phyloP scores from a whole-genome alignment of 2,113 vertebrate genomes.

The Anser brachyrhynchus region DNA sequence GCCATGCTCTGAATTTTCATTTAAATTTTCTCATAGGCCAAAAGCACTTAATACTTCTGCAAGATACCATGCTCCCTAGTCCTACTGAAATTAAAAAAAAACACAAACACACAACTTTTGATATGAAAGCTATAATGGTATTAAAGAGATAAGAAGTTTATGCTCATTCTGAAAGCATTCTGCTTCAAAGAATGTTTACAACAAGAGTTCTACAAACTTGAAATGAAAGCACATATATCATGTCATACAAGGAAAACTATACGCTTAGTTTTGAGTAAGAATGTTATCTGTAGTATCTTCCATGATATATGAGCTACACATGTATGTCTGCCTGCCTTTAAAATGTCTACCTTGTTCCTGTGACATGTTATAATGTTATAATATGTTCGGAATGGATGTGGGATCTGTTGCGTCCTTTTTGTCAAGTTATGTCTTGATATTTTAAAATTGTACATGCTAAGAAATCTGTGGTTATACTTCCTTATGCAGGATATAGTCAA shows the following conservation, averaged over 20 bases:
- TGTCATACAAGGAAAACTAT: neutral
- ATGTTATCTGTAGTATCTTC: accelerated
- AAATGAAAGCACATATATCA: neutral
- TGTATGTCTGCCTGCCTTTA: neutral
- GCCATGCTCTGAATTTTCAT: neutral
- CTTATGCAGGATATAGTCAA: slow-evolving; percentile 53
- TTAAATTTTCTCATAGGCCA: neutral
- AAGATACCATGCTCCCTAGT: neutral
- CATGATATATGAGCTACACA: neutral
- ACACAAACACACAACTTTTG: neutral
- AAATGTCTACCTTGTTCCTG: neutral
- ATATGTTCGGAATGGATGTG: neutral
- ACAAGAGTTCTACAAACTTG: neutral
- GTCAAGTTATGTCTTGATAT: neutral
- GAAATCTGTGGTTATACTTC: neutral
- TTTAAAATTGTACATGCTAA: neutral
- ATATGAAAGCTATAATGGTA: neutral
- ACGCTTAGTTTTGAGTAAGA: neutral
- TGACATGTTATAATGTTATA: neutral
- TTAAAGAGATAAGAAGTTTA: neutral
- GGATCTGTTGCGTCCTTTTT: neutral
- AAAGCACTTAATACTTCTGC: neutral
- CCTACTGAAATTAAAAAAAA: neutral
- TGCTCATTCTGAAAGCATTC: neutral
- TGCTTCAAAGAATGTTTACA: neutral